phyloP scores from a whole-genome alignment of 2,888 invertebrate genomes.

The Nomada flava region DNA sequence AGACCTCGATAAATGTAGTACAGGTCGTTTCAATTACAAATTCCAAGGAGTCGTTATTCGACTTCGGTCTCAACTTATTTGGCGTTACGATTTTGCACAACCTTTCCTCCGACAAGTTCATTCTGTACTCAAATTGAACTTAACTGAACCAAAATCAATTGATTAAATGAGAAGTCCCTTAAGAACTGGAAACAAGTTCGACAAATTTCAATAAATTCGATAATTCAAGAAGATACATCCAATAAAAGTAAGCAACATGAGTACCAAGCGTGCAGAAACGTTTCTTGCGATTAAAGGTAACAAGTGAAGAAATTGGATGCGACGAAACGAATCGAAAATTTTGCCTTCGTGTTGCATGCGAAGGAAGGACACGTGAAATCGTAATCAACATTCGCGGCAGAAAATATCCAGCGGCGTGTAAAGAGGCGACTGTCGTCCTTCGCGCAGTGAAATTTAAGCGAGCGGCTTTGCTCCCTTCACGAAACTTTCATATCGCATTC shows the following conservation, averaged over 20 bases:
- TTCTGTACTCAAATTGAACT: too few relatives aligned
- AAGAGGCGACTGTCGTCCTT: conserved; percentile 45
- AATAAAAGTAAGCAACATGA: too few relatives aligned
- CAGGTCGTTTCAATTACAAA: conserved; percentile 34
- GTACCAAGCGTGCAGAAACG: too few relatives aligned
- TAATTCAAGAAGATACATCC: too few relatives aligned
- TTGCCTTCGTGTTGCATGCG: not conserved
- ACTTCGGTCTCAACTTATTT: not conserved
- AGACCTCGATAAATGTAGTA: conserved; percentile 45
- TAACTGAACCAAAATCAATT: too few relatives aligned
- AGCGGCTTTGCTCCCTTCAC: conserved; percentile 69
- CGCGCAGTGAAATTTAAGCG: conserved; percentile 70
- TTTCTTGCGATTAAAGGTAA: too few relatives aligned
- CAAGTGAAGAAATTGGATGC: not conserved
- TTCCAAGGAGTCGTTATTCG: conserved; percentile 13
- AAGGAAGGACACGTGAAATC: not conserved
- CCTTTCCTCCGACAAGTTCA: too few relatives aligned
- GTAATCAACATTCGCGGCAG: not conserved
- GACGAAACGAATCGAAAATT: not conserved
- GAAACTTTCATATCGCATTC: conserved; percentile 75
- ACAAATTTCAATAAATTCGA: too few relatives aligned
- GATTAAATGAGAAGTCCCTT: too few relatives aligned
- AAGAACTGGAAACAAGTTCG: too few relatives aligned
- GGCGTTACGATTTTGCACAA: too few relatives aligned
- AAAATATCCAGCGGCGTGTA: conserved; percentile 2